Evolutionary conservation across 2,888 invertebrate species (phyloP), one percentile per base, ranked within the genome.

Genomic region (Bimastos eiseni): DNA sequence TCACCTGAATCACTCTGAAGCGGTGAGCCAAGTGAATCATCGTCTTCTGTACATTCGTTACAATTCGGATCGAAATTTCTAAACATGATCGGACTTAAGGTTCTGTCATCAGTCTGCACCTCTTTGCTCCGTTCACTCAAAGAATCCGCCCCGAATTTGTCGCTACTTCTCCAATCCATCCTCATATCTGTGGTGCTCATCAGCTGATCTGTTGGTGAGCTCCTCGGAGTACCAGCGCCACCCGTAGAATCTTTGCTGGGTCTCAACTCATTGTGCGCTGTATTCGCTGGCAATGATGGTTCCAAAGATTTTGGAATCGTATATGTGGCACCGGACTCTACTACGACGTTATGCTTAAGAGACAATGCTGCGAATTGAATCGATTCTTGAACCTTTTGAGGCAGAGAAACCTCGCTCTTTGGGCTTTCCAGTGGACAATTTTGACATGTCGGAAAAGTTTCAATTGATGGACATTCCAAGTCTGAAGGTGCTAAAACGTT

Each of bases 101-200:
- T 86, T 24, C 86, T 86, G 24, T 86, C 86, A 37, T 86, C 86
- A 86, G 86, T 86, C n/a, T 86, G 86, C 34, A 37, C 86, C 24
- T 86, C 86, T 37, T 86, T 86, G 86, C n/a, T 86, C 21, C 70
- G 70, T n/a, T n/a, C 70, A 70, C 13, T 30, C 70, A 70, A 70
- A n/a, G 70, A 70, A 70, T 70, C 30, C 30, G 8, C n/a, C 70
- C 30, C n/a, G 70, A 70, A 70, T 13, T 30, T 70, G 30, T 70
- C 11, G n/a, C 70, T 70, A 70, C 30, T n/a, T n/a, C 5, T 8
- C 70, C 70, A 0, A n/a, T 70, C 70, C 70, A 70, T 70, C 70
- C n/a, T 70, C 13, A n/a, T n/a, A 2, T n/a, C 4, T 70, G 30
- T 6, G n/a, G 8, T n/a, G 13, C 11, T 55, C 55, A 11, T 15